Evolutionary conservation across 1,140 invertebrate species (phyloP), one percentile per base, ranked within the genome.

Genomic region (Pseudachorutes palmiensis): DNA sequence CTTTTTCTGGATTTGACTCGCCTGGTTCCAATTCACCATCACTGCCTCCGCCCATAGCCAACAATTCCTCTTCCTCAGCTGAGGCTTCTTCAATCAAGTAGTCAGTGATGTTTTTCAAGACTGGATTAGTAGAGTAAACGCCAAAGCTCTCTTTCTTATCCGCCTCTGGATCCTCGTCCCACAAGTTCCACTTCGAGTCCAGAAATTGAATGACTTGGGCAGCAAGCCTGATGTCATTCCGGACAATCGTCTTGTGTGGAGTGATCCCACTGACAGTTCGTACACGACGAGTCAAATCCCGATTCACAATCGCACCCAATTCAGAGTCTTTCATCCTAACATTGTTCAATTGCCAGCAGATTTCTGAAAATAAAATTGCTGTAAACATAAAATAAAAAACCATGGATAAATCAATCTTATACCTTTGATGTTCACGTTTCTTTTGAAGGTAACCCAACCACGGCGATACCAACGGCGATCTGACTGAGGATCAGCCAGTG

Each of bases 281-380:
- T 62, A 99, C 91, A 33, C 97, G 85, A 22, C 94, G 86, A 68
- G 89, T 92, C 16, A 98, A 79, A 79, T 98, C 96, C 2, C 95
- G 83, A 78, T 97, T 97, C 0, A 97, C 90, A 74, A 94, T 94
- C 1, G 90, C 94, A 49, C 92, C 92, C 69, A 97, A 82, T 82
- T 99, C 91, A 81, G 90, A 88, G 78, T 98, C 90, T 48, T 92
- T 82, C 29, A 97, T 77, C 87, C 94, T 74, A 68, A 97, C 94
- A 75, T 95, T 97, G 76, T 98, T 98, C 12, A 99, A 83, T 78
- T 92, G 95, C 95, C 95, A 99, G 78, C 97, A 99, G 67, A 99
- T 98, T 78, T 99, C 95, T 74, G 62, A 58, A 68, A 28, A 24
- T n/a, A 45, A 19, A 45, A 19, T 45, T 45, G 58, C 30, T 60